These are phyloP conservation scores for Glaucopsyche alexis DNA, from an alignment of 2,888 invertebrate species.

Conservation along the genomic window DNA sequence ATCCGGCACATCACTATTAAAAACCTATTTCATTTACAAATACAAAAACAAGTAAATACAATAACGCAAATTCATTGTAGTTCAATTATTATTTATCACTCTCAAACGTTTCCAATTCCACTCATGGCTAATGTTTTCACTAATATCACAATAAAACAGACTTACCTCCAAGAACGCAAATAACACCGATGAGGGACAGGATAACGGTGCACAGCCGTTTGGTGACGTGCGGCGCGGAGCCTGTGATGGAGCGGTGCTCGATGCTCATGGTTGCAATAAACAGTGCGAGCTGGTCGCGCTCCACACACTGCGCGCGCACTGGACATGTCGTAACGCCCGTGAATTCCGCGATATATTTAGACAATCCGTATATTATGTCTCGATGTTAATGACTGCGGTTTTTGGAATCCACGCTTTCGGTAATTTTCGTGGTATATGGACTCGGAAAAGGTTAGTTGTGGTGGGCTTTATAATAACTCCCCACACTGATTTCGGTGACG, in stretches of 20 bases:
- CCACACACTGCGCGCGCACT: constrained; percentile 36
- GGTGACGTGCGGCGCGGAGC: constrained; percentile 57
- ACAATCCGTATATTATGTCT: constrained; percentile 57
- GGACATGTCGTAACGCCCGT: constrained; percentile 49
- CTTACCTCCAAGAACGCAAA: constrained; percentile 70
- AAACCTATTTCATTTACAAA: no score
- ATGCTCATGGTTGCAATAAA: constrained; percentile 47
- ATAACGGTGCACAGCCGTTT: constrained; percentile 59
- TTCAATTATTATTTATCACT: no score
- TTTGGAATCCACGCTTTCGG: constrained; percentile 26
- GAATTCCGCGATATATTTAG: constrained; percentile 63
- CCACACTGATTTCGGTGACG: no score
- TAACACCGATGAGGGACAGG: constrained; percentile 58
- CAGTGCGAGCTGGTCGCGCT: constrained; percentile 32
- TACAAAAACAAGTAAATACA: no score
- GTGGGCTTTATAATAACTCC: no score
- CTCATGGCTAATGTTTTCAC: no score
- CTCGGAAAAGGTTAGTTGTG: not conserved
- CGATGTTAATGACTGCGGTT: constrained; percentile 33
- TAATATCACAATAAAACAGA: not conserved
- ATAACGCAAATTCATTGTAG: no score
- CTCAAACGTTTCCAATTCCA: no score
- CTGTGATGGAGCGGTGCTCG: constrained; percentile 52
- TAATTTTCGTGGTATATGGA: not conserved
- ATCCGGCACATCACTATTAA: no score